Conservation (phyloP, 2,888 invertebrate species). For the Chloroclysta siterata region DNA sequence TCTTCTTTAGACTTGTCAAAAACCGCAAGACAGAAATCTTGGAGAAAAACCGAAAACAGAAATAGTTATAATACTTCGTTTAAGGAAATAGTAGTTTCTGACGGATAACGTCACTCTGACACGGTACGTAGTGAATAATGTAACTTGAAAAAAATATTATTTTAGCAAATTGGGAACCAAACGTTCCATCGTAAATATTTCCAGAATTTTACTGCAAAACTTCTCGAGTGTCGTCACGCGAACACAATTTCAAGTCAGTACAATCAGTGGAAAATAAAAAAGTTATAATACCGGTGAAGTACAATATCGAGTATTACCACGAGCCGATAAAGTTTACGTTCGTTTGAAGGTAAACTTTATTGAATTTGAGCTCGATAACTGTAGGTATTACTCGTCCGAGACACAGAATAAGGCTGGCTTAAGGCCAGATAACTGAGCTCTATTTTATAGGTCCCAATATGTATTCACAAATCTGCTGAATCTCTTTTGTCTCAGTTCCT, state of each 20-base stretch:
- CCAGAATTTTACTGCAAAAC: slow-evolving; percentile 39
- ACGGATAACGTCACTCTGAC: background rate
- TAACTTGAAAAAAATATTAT: slow-evolving; percentile 17
- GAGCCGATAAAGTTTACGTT: slow-evolving; percentile 27
- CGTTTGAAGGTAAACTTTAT: slow-evolving; percentile 41
- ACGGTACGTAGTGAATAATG: background rate
- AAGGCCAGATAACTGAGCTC: slow-evolving; percentile 42
- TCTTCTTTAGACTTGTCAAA: no score
- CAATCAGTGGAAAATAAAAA: slow-evolving; percentile 42
- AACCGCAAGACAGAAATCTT: no score
- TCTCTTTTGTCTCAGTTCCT: slow-evolving; percentile 35
- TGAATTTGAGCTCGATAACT: slow-evolving; percentile 42
- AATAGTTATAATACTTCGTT: no score
- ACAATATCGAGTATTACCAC: slow-evolving; percentile 31
- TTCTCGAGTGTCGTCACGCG: slow-evolving; percentile 39
- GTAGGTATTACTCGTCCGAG: slow-evolving; percentile 30
- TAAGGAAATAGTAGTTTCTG: no score
- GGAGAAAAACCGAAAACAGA: no score
- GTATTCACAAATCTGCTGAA: slow-evolving; percentile 38
- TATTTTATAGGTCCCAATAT: slow-evolving; percentile 32
- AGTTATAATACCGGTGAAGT: slow-evolving; percentile 38
- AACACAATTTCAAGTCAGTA: slow-evolving; percentile 40
- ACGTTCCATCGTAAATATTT: slow-evolving; percentile 40
- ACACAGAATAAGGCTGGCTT: slow-evolving; percentile 43
- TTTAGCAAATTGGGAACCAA: slow-evolving; percentile 37